phyloP scores from a whole-genome alignment of 92 coral and sea anemone genomes.

The Phenganax stokvisi region DNA sequence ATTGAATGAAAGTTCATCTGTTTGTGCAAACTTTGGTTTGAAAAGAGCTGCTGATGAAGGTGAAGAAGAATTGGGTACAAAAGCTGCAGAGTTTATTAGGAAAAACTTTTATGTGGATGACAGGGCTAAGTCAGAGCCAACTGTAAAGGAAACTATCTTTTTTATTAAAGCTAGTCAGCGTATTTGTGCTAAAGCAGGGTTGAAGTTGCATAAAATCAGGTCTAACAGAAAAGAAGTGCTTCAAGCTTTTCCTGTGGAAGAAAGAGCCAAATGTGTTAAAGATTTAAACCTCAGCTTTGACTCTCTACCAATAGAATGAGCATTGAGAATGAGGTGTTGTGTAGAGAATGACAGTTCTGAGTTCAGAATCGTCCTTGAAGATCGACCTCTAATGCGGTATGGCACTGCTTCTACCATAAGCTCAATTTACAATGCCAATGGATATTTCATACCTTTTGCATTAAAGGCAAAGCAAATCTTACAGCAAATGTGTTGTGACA shows the following conservation, averaged over 20 bases:
- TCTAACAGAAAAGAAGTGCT: slow-evolving; percentile 40
- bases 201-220: slow-evolving; percentile 40
- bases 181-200: slow-evolving; percentile 35
- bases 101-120: slow-evolving; percentile 37
- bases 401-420: slow-evolving; percentile 16
- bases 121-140: slow-evolving; percentile 36
- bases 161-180: slow-evolving; percentile 26
- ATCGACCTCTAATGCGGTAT: slow-evolving; percentile 35
- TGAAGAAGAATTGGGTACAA: not conserved
- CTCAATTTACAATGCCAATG: slow-evolving; percentile 23
- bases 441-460: not conserved
- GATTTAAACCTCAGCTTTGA: slow-evolving; percentile 18
- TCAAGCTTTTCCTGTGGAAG: slow-evolving; percentile 29
- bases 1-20: slow-evolving; percentile 63
- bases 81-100: not conserved
- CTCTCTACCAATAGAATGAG: slow-evolving; percentile 38
- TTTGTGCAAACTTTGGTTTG: slow-evolving; percentile 53
- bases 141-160: slow-evolving; percentile 24
- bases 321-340: slow-evolving; percentile 38
- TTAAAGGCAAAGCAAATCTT: slow-evolving; percentile 13
- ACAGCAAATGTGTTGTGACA: slow-evolving; percentile 5
- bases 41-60: slow-evolving; percentile 6
- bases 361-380: slow-evolving; percentile 52
- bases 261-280: slow-evolving; percentile 31
- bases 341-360: slow-evolving; percentile 40